Conservation (phyloP, 2,113 vertebrate genomes). For the Alectura lathami region DNA sequence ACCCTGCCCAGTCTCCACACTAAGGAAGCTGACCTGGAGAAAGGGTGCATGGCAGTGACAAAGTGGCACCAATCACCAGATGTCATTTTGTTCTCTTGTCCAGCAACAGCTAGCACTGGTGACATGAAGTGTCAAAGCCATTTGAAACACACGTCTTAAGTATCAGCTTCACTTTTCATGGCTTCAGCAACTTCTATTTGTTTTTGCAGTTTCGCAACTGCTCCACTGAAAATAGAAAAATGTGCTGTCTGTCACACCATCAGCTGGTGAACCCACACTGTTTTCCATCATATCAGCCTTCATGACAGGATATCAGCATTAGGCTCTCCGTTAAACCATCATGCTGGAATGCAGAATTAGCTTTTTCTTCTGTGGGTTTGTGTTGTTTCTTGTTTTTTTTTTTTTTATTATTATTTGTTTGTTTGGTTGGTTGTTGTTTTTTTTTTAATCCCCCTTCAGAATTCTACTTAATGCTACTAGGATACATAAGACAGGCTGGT, state of each 20-base stretch:
- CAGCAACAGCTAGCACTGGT: not conserved
- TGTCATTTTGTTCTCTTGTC: not conserved
- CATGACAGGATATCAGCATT: not conserved
- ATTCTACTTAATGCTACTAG: not conserved
- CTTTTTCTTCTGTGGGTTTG: not conserved
- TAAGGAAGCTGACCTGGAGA: not conserved
- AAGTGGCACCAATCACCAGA: not conserved
- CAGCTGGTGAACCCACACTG: not conserved
- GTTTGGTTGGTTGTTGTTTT: too few species aligned
- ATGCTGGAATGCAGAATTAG: not conserved
- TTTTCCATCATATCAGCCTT: not conserved
- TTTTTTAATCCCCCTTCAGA: not conserved
- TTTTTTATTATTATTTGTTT: too few species aligned
- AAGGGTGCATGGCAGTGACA: not conserved
- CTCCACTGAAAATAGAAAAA: not conserved
- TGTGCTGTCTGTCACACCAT: constrained; percentile 30
- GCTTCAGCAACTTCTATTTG: not conserved
- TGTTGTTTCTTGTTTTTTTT: not conserved
- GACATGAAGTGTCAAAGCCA: not conserved
- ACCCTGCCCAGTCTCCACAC: not conserved
- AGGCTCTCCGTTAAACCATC: constrained; percentile 6
- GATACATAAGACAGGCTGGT: not conserved
- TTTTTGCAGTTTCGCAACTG: constrained; percentile 1
- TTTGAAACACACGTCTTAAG: not conserved
- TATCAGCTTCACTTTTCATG: not conserved